Evolutionary conservation across 2,888 invertebrate genomes (phyloP), one percentile per base, ranked within the genome.

Genomic region (Steromphala cineraria): DNA sequence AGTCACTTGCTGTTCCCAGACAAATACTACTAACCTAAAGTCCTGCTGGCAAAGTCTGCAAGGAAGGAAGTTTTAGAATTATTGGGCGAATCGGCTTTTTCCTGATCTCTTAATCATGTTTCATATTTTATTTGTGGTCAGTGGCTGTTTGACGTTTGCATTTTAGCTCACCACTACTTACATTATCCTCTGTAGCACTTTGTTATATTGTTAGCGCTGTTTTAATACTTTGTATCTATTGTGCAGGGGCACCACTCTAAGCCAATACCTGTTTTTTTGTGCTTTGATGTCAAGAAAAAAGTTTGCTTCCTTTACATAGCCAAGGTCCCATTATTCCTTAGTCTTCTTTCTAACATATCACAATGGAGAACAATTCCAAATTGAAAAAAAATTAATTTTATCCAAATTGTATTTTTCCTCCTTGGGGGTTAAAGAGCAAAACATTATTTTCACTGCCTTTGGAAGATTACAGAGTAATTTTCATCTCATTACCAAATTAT

Each of bases 61-160:
- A 46, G 10, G 46, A 46, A 46, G 46, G 46, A n/a, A 31, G 36
- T 71, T 71, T 71, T 36, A 71, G 15, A 71, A 71, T 36, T 46
- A 46, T 71, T 71, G 71, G 71, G 71, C 36, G 71, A 36, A 71
- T 71, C 24, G 71, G 71, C 71, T 71, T 71, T 56, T 56, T 56
- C 19, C 40, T 71, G 71, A 71, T 71, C 71, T 71, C 71, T 36
- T 71, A 71, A 71, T 71, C 71, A 36, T 71, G 71, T 71, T 71
- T 71, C 31, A 36, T 71, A 36, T 71, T 40, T 71, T 71, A 71
- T 71, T 31, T 36, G 71, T 71, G 71, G 31, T 71, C 71, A 36
- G 36, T 21, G 56, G 56, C 19, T 71, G 71, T 71, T 36, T 71
- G 71, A 19, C 71, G 40, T 40, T 71, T 36, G 31, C 40, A 36